Base-by-base conservation (phyloP, 2,113 vertebrate genomes). In the Cynopterus brachyotis region DNA sequence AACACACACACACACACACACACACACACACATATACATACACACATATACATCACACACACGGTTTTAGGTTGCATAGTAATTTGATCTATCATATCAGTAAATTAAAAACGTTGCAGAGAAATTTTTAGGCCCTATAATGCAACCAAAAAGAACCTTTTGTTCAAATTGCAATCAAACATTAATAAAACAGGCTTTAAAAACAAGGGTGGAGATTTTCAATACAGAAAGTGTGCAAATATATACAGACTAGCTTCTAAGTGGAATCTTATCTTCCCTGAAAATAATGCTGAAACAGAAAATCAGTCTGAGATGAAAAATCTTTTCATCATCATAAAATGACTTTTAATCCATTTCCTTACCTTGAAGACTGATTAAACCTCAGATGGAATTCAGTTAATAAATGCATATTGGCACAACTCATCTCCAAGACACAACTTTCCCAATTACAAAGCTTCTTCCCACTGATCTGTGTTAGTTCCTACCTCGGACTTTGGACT, bases 171-270 rank as follows among this genome's bases (percentile, higher is more conserved):
- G 8, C 64, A 95, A 40, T 62, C 89, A 81, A 96, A 64, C 73
- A 89, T 93, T 83, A 93, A 91, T 89, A 89, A 95, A 85, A 66
- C 37, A 59, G 55, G 5, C 82, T 96, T 90, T 50, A 86, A 88
- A 90, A 96, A 47, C 10, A 72, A 82, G 5, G 6, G 6, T 92
- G 7, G n/a, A 40, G 2, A 6, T 89, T 84, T 75, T 67, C 53
- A 84, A 32, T 72, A 80, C 9, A 89, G 37, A 86, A 80, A 83
- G 28, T 69, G 9, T 89, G 7, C n/a, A 92, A 75, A 91, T 88
- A 17, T 59, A n/a, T 81, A 28, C 5, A 37, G 24, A 62, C 9
- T 45, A 83, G 9, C 24, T 96, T 75, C 22, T 80, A 66, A 94
- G n/a, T 82, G 30, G 9, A 42, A 42, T 47, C 80, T 87, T 5